These are phyloP conservation scores for Neuroterus valhalla DNA, from an alignment of 1,140 invertebrate genomes.

Conservation along the genomic window DNA sequence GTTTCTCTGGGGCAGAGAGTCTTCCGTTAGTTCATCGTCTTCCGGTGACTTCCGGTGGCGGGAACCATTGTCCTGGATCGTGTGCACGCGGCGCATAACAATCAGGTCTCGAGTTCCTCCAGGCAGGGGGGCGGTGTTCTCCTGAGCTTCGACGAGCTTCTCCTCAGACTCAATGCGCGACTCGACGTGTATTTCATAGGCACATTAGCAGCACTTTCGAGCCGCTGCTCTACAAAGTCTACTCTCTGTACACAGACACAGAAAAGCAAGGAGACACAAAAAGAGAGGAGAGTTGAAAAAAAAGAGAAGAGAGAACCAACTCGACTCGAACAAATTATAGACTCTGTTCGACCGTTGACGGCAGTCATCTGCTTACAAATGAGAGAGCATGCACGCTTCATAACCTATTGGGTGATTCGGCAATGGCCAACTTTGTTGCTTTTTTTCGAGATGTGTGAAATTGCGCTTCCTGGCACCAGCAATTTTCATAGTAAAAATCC, in stretches of 20 bases:
- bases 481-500: no score
- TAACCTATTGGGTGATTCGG: slow-evolving; percentile 37
- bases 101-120: slow-evolving; percentile 75
- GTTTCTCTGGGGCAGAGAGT: slow-evolving; percentile 48
- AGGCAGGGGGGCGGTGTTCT: slow-evolving; percentile 64
- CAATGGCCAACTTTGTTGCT: slow-evolving; percentile 35
- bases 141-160: slow-evolving; percentile 17
- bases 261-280: slow-evolving; percentile 43
- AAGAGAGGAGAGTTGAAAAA: slow-evolving; percentile 39
- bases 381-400: slow-evolving; percentile 39
- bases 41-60: slow-evolving; percentile 69
- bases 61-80: slow-evolving; percentile 47
- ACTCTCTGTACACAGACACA: slow-evolving; percentile 37
- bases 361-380: slow-evolving; percentile 66
- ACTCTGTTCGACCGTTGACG: slow-evolving; percentile 70
- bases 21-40: slow-evolving; percentile 74
- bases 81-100: slow-evolving; percentile 71
- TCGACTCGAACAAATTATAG: slow-evolving; percentile 73
- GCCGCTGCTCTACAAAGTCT: slow-evolving; percentile 43
- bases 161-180: slow-evolving; percentile 36
- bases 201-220: slow-evolving; percentile 55
- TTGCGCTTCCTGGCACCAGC: not conserved
- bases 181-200: slow-evolving; percentile 30
- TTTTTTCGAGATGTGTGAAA: slow-evolving; percentile 37
- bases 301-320: slow-evolving; percentile 52